Conservation (phyloP, 2,113 vertebrate genomes). For the Triplophysa siluroides region DNA sequence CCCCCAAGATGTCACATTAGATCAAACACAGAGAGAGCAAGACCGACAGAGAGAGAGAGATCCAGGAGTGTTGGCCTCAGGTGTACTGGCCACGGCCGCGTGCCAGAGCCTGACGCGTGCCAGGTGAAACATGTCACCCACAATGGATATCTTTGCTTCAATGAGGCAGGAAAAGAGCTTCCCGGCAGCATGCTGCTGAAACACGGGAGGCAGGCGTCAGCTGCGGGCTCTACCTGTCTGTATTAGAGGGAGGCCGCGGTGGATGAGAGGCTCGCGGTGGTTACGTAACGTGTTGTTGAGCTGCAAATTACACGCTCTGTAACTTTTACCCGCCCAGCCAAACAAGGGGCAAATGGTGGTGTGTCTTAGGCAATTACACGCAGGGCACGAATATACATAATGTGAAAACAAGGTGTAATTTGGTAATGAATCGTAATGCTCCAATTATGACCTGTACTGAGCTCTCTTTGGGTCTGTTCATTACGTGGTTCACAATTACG, state of each 20-base stretch:
- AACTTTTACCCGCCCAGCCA: slow-evolving; percentile 20
- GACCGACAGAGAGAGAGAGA: slow-evolving; percentile 14
- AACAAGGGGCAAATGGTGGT: slow-evolving; percentile 21
- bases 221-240: slow-evolving; percentile 69
- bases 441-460: slow-evolving; percentile 28
- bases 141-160: slow-evolving; percentile 68
- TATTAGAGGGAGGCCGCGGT: not conserved
- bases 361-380: slow-evolving; percentile 2
- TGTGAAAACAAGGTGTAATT: slow-evolving; percentile 26
- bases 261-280: slow-evolving; percentile 15
- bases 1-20: slow-evolving; percentile 77
- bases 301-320: slow-evolving; percentile 33
- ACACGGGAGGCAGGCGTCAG: slow-evolving; percentile 62
- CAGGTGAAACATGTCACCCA: slow-evolving; percentile 78
- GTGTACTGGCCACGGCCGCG: slow-evolving; percentile 68
- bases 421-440: slow-evolving; percentile 24
- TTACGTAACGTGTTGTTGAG: slow-evolving; percentile 29
- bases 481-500: slow-evolving; percentile 27
- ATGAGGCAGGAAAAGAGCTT: slow-evolving; percentile 71
- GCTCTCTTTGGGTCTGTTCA: slow-evolving; percentile 33
- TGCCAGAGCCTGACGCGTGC: slow-evolving; percentile 70
- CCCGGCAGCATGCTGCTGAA: slow-evolving; percentile 33
- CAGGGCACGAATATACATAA: not conserved
- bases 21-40: slow-evolving; percentile 69
- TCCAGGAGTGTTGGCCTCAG: slow-evolving; percentile 73